Base-by-base conservation (phyloP, 2,797 vertebrate genomes). In the Oreochromis grahami region DNA sequence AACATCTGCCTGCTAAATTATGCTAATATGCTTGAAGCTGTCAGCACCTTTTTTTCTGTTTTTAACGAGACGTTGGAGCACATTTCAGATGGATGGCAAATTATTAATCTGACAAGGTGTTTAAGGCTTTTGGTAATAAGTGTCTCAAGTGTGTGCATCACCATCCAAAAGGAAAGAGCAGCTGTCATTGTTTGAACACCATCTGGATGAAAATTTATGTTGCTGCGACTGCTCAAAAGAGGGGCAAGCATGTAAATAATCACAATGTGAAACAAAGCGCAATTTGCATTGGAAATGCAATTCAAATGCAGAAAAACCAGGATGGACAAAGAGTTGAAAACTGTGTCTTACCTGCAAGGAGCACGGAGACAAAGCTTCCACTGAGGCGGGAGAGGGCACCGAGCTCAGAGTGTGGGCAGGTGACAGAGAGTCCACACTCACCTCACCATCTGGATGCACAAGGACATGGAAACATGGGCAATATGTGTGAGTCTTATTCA, bases 321-420 rank as follows among this genome's bases (percentile, higher is more conserved):
- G 55, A 85, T 83, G 85, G 82, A 77, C 45, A 36, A 85, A 80
- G 58, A 38, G 80, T 78, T 58, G 78, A 88, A 51, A 34, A n/a
- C 17, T 12, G 50, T 48, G 92, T 93, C 98, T 96, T 96, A 99
- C 98, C 72, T 97, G 97, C 79, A 97, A 93, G 15, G 96, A 97
- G 87, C 95, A 97, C 1, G 93, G 96, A 19, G 96, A 97, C 81
- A 90, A 80, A 3, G 96, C 93, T 85, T 97, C 97, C 89, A 90
- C 89, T 7, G 97, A 97, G 65, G 86, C 85, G 1, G 98, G 98
- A 17, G 98, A 98, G 76, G 97, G 93, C 74, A 97, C 84, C 0
- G 98, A 98, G 92, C 95, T 97, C 80, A 94, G 93, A 50, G 97
- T 97, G 89, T 96, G 82, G 12, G 96, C 93, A 74, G 98, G 98